Conservation (phyloP, 2,113 vertebrate species). For the Craseonycteris thonglongyai region DNA sequence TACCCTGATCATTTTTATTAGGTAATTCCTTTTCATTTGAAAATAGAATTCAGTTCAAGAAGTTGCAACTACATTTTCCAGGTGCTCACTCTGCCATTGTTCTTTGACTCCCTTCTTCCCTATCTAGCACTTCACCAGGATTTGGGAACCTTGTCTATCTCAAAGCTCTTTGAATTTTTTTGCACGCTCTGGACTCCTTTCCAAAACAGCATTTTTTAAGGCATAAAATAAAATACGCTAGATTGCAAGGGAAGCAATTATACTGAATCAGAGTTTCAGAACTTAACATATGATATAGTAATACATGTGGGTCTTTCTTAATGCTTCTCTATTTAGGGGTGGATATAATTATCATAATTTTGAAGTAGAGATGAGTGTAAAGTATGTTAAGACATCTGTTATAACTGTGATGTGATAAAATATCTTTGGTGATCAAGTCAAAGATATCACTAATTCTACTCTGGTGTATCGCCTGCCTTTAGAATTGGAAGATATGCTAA, state of each 20-base stretch:
- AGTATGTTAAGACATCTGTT: neutral
- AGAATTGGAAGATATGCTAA: neutral
- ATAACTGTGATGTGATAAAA: neutral
- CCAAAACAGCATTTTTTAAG: neutral
- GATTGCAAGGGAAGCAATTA: neutral
- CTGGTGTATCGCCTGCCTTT: neutral
- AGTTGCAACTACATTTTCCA: neutral
- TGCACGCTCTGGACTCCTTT: neutral
- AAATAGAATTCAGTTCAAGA: constrained; percentile 23
- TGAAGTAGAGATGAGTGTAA: neutral
- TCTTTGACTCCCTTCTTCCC: neutral
- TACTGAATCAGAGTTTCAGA: neutral
- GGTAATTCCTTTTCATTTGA: constrained; percentile 28
- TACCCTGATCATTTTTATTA: neutral
- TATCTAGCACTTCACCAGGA: neutral
- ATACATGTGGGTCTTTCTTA: neutral
- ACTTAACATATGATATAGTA: neutral
- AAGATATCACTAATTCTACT: neutral
- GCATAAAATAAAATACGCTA: neutral
- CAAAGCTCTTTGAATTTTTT: neutral
- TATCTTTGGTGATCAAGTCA: neutral
- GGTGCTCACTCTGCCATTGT: neutral
- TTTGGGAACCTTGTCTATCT: neutral
- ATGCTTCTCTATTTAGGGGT: neutral
- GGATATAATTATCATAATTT: neutral